phyloP scores from a whole-genome alignment of 35 echinoderm and acorn worm species.

The Lytechinus pictus region DNA sequence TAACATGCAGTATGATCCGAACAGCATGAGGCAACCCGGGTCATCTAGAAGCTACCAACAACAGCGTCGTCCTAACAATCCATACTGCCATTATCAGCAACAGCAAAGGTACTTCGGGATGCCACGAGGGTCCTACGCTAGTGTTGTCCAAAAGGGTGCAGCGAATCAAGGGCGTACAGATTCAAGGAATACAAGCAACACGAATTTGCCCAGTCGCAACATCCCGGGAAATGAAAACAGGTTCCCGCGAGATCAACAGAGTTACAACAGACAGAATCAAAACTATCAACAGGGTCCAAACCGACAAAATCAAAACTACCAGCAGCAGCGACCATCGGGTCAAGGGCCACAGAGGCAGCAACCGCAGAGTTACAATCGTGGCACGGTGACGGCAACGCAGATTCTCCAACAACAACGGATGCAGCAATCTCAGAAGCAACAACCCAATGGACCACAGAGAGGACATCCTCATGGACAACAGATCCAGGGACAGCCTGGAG shows the following conservation, averaged over 20 bases:
- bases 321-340: not conserved
- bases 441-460: not conserved
- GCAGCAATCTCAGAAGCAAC: slow-evolving; percentile 10
- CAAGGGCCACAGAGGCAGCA: not conserved
- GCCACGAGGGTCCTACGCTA: slow-evolving; percentile 20
- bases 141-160: not conserved
- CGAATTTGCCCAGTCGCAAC: not conserved
- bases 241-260: not conserved
- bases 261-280: not conserved
- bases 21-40: slow-evolving; percentile 2
- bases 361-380: not conserved
- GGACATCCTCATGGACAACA: not conserved
- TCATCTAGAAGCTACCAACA: not conserved
- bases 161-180: not conserved
- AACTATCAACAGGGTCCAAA: no score
- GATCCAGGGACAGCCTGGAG: not conserved
- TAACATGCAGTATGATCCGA: not conserved
- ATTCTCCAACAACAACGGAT: slow-evolving; percentile 15
- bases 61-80: slow-evolving; percentile 21
- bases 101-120: slow-evolving; percentile 17
- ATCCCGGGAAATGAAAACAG: not conserved
- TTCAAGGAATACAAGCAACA: not conserved
- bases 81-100: slow-evolving; percentile 18
- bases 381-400: not conserved
- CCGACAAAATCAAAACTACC: no score